phyloP scores from a whole-genome alignment of 2,888 invertebrate genomes.

The Acleris laterana region DNA sequence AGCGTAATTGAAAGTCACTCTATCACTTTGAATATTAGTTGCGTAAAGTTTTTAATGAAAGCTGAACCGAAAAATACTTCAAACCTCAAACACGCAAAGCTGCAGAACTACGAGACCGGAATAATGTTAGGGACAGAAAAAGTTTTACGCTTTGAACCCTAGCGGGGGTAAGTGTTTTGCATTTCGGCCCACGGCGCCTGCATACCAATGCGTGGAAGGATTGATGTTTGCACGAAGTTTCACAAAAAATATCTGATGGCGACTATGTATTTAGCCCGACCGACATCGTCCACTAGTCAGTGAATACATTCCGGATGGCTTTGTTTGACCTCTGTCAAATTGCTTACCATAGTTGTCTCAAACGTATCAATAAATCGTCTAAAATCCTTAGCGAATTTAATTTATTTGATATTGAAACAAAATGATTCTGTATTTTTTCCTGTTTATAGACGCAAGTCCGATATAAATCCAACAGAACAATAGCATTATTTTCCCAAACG shows the following conservation, averaged over 20 bases:
- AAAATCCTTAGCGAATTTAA: not conserved
- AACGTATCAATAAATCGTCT: not conserved
- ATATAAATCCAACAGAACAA: no score
- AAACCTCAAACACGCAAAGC: conserved; percentile 80
- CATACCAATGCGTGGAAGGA: conserved; percentile 80
- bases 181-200: conserved; percentile 75
- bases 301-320: conserved; percentile 20
- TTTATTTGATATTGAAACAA: not conserved
- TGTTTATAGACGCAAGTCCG: no score
- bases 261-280: conserved; percentile 39
- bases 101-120: conserved; percentile 80
- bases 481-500: no score
- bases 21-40: conserved; percentile 73
- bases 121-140: conserved; percentile 81
- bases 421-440: no score
- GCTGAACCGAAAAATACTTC: conserved; percentile 76
- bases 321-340: conserved; percentile 17
- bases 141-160: conserved; percentile 80
- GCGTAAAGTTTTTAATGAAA: conserved; percentile 76
- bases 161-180: conserved; percentile 82
- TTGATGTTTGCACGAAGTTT: conserved; percentile 70
- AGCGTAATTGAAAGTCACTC: conserved; percentile 64
- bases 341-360: conserved; percentile 6
- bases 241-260: conserved; percentile 44
- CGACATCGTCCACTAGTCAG: conserved; percentile 22